Evolutionary conservation across 2,797 vertebrate species (phyloP), one percentile per base, ranked within the genome.

Genomic region (Adrianichthys oophorus): DNA sequence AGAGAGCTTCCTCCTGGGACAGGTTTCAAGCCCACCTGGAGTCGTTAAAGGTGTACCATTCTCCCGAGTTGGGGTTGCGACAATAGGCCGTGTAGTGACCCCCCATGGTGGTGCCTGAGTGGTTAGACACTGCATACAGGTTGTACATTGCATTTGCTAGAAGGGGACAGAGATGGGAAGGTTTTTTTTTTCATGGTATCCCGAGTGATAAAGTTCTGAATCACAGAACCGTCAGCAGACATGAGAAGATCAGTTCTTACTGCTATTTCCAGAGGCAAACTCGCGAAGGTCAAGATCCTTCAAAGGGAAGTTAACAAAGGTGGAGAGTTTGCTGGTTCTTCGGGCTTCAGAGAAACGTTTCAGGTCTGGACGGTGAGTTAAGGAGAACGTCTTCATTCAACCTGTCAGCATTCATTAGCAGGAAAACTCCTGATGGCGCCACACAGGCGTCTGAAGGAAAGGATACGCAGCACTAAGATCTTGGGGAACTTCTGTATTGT

Each of bases 401-500:
- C 32, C 10, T 3, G 32, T 37, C 32, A 37, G 32, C 10, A 3
- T 37, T 37, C 10, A 13, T 10, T 37, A 37, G 10, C 10, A 10
- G 10, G 32, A 37, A 37, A 37, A 37, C 32, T 10, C 10, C 32
- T 37, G 32, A 37, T 29, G 26, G 26, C 26, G 5, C 26, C 48
- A 50, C 32, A 4, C 15, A 17, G 6, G 37, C 4, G 45, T 57
- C 15, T 18, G 37, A 40, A 42, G 12, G 2, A 71, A 92, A 96
- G 94, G 97, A 99, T 99, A 99, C 96, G 97, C 59, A 98, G 93
- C 83, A 99, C 97, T 86, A 99, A 85, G 81, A 98, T 97, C 89
- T 96, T 98, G 65, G 97, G 97, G 78, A 98, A 98, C 88, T 94
- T 96, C 91, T 99, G 97, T 87, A 98, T 85, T 46, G 95, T 98